Evolutionary conservation across 1,140 invertebrate genomes (phyloP).

Genomic region (Pogonus chalceus): DNA sequence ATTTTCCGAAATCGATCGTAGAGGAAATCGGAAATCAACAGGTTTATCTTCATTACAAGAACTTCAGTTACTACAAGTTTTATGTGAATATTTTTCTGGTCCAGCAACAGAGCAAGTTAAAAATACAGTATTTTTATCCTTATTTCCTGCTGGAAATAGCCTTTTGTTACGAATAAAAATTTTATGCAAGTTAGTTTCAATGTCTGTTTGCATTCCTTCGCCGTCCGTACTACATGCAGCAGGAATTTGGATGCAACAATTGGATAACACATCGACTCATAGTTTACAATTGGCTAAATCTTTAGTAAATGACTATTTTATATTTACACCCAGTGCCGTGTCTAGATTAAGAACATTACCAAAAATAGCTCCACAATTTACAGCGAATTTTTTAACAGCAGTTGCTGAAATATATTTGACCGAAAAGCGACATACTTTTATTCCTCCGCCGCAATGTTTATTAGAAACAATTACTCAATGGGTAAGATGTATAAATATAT

Average conservation of each 20-base stretch:
- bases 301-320: constrained; percentile 69
- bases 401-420: constrained; percentile 65
- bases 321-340: constrained; percentile 53
- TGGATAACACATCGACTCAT: constrained; percentile 61
- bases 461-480: constrained; percentile 55
- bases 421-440: constrained; percentile 34
- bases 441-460: constrained; percentile 46
- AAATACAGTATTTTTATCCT: constrained; percentile 68
- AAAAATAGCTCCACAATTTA: constrained; percentile 61
- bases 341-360: constrained; percentile 56
- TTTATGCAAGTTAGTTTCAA: constrained; percentile 66
- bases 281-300: constrained; percentile 61
- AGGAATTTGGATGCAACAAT: constrained; percentile 76
- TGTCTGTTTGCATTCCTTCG: constrained; percentile 63
- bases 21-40: constrained; percentile 43
- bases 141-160: constrained; percentile 62
- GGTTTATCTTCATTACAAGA: constrained; percentile 57
- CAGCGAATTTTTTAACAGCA: constrained; percentile 69
- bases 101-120: constrained; percentile 59
- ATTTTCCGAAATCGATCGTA: constrained; percentile 63
- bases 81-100: constrained; percentile 62
- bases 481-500: too few relatives aligned
- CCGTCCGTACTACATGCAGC: constrained; percentile 60
- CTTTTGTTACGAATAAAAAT: constrained; percentile 55
- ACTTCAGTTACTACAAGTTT: constrained; percentile 61